Base-by-base conservation (phyloP, 2,797 vertebrate species). In the Intellagama lesueurii region DNA sequence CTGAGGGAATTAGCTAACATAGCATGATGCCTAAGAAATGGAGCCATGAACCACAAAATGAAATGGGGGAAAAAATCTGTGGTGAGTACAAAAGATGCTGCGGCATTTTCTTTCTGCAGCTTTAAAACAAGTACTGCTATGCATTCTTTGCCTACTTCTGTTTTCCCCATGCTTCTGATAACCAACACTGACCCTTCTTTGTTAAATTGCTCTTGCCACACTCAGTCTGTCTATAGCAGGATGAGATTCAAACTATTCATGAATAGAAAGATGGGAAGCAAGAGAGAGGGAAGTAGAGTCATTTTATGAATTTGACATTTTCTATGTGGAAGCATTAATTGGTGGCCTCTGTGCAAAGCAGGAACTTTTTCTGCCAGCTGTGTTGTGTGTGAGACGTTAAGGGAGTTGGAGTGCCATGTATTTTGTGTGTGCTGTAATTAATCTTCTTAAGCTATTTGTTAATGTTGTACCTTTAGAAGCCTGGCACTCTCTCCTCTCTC, bases 391-490 rank as follows among this genome's bases (percentile, higher is more conserved):
- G 28, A 28, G 49, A 30, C 81, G 2, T 66, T 83, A 64, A 86
- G 73, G 17, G 22, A 40, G 24, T 79, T 88, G 40, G 69, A 83
- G 32, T 81, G 89, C 30, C 0, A 0, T 88, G 73, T 77, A 82
- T 24, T 83, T 90, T 66, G 72, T 7, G 2, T 32, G 49, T 24
- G 66, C 82, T 92, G 56, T 89, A 88, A 86, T 87, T 86, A 64
- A 91, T 83, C 78, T 87, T 49, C 78, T 60, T 89, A 87, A 89
- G 72, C 77, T 64, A 0, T 90, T 92, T 89, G 85, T 56, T 6
- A 0, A 81, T 19, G 64, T 78, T 78, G 28, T 80, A 80, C 30
- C 85, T 83, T 56, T 70, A 14, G n/a, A 89, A 83, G 30, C 78
- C 60, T 60, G 73, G 44, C 35, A 72, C 66, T 80, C 52, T 89